Evolutionary conservation across 2,113 vertebrate genomes (phyloP).

Genomic region (Actinemys pallida): DNA sequence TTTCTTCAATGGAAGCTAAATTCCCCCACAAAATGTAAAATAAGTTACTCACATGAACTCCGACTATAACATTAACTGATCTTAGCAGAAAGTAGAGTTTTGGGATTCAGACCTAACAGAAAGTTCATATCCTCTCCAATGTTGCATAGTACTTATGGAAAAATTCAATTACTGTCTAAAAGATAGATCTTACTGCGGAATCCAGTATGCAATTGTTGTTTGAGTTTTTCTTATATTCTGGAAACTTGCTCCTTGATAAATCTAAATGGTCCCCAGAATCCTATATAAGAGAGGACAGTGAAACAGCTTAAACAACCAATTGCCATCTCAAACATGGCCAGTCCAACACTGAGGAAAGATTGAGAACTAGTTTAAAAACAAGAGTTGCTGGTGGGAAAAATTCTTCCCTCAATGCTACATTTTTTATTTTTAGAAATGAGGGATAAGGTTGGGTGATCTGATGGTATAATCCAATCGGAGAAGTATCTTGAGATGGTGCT

Average conservation of each 20-base stretch:
- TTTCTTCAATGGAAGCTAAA: background rate
- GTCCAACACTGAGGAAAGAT: background rate
- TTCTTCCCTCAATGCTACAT: background rate
- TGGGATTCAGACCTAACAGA: background rate
- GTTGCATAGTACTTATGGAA: background rate
- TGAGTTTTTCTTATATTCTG: too few relatives aligned
- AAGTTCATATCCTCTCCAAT: background rate
- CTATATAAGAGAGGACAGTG: background rate
- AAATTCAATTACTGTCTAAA: background rate
- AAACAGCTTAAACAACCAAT: background rate
- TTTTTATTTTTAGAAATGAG: background rate
- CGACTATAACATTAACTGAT: background rate
- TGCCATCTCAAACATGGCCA: background rate
- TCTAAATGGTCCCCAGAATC: background rate
- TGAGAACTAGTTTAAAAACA: background rate
- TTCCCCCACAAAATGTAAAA: background rate
- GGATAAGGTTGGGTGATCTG: background rate
- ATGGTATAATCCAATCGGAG: background rate
- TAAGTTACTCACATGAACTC: background rate
- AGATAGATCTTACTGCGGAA: background rate
- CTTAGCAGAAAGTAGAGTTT: background rate
- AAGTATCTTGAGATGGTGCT: background rate
- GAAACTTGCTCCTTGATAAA: too few relatives aligned
- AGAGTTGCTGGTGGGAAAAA: background rate
- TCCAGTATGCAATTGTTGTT: background rate